Base-by-base conservation (phyloP, 2,797 vertebrate species). In the Trematomus bernacchii region DNA sequence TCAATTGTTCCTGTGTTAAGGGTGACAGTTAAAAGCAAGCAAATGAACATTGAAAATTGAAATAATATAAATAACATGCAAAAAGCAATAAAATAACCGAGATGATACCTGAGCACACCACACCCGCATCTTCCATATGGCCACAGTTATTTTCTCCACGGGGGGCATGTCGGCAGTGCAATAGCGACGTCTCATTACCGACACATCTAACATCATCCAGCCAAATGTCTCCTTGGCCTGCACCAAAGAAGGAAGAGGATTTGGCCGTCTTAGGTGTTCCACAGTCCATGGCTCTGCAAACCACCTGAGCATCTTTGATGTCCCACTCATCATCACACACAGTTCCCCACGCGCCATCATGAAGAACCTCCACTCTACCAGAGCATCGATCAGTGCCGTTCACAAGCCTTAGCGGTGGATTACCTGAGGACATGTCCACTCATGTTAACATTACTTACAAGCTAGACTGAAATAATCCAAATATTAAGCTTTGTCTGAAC, bases 301-400 rank as follows among this genome's bases (percentile, higher is more conserved):
- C 91, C 47, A 94, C 93, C 73, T 91, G 52, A 51, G 90, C 93
- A 14, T 88, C 85, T 40, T 0, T 79, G 3, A 91, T 72, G 73
- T 89, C 89, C 93, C 93, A 94, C 0, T 85, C 66, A 10, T 93
- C 93, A 43, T 94, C 93, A 42, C 93, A 94, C 55, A 93, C 89
- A 1, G 93, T 90, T 77, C 93, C 93, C 93, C 93, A 94, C 18
- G 63, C 73, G 30, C 82, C 87, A 0, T 92, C 76, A 18, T 93
- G 86, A 7, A 60, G 37, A 42, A 92, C 0, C 73, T 94, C 93
- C 66, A 94, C 90, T 79, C 93, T 81, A 12, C 93, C 93, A 55
- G 90, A 91, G 70, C 93, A 94, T 1, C 81, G 84, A 68, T 88
- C 54, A 1, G 67, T 90, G 63, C 92, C 91, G 5, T 94, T 92